Evolutionary conservation across 1,140 invertebrate genomes (phyloP), one percentile per base, ranked within the genome.

Genomic region (Cepaea nemoralis): DNA sequence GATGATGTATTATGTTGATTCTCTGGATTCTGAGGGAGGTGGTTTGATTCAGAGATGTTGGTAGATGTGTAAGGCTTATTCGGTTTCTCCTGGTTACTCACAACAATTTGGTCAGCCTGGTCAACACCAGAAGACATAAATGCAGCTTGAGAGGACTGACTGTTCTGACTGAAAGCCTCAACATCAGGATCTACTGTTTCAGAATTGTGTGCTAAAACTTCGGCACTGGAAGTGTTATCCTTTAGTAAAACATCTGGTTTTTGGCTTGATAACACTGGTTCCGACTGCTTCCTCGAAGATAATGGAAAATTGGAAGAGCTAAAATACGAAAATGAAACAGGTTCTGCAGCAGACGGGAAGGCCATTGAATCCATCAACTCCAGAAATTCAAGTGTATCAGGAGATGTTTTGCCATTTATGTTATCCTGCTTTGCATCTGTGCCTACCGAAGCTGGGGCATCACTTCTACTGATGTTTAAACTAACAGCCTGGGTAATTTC

Each of bases 291-390:
- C 37, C 40, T 8, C 24, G 69, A 71, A 8, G 33, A 22, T 10
- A 39, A 5, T 39, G 1, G 12, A 22, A 31, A 5, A 19, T 35
- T 0, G 10, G 69, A 39, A 1, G 37, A 39, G 22, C 37, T 71
- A 27, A 24, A 6, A 71, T 22, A 2, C 27, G 22, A 40, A 22
- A 42, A 8, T 70, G 69, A 27, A 39, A 42, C 37, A 70, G 35
- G 12, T 8, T 31, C 37, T 39, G 40, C 69, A 40, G 19, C 6
- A 70, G 33, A 55, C 1, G 48, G 50, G 1, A 77, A 63, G n/a
- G 55, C 22, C 75, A 77, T 77, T 37, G 75, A 77, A 5, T 77
- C 75, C 75, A 77, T 77, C 59, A 77, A 63, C 24, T 77, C 75
- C 40, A 50, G 40, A 27, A 77, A 77, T 40, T 77, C 75, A 55